Percentiles rank a stretch among this genome's conserved stretches.
Evolutionary conservation across 2,888 invertebrate species (phyloP).

Genomic region (Dione vanillae): DNA sequence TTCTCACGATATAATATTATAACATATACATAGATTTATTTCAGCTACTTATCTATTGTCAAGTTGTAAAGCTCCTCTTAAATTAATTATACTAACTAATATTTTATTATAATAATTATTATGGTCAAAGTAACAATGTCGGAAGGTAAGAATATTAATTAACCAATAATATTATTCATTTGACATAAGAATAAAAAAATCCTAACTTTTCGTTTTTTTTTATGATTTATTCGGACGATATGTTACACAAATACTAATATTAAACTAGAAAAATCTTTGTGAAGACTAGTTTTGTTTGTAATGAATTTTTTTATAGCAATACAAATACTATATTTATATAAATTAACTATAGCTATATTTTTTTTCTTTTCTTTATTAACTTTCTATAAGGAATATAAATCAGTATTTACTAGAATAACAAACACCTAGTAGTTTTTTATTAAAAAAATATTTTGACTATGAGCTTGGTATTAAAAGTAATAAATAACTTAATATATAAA

Average conservation of each 20-base stretch:
- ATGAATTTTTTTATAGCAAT: constrained; percentile 10
- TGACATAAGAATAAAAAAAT: neutral
- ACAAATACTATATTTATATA: neutral
- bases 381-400: constrained; percentile 1
- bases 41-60: constrained; percentile 44
- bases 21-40: constrained; percentile 13
- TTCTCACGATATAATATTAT: neutral
- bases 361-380: neutral
- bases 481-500: neutral
- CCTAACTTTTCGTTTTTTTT: neutral
- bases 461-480: neutral
- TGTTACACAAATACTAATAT: neutral
- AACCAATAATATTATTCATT: neutral
- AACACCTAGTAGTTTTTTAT: no score
- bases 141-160: neutral
- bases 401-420: neutral
- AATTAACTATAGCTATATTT: neutral
- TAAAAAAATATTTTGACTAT: neutral
- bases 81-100: constrained; percentile 22
- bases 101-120: neutral
- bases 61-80: constrained; percentile 43
- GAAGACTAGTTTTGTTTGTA: constrained; percentile 27
- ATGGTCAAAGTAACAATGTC: neutral
- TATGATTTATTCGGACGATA: neutral
- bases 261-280: constrained; percentile 11